Conservation (phyloP, 2,888 invertebrate genomes). For the Hirtodrosophila histrioides region DNA sequence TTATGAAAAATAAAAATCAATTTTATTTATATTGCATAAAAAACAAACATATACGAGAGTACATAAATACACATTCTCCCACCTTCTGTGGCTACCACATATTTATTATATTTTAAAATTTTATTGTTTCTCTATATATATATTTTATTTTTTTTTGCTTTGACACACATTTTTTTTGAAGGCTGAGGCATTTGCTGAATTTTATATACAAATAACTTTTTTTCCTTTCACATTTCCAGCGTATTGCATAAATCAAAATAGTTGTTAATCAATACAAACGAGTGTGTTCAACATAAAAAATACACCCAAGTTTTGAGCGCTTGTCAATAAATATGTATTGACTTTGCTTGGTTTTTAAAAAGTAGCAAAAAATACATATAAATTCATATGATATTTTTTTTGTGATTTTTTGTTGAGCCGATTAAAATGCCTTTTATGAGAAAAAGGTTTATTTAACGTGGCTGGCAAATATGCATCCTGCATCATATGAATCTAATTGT, state of each 20-base stretch:
- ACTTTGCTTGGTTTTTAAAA: conserved; percentile 19
- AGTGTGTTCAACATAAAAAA: conserved; percentile 34
- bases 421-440: conserved; percentile 11
- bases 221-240: background rate
- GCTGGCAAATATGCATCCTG: background rate
- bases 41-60: background rate
- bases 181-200: conserved; percentile 16
- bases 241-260: conserved; percentile 67
- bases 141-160: conserved; percentile 6
- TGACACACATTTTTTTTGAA: conserved; percentile 11
- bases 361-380: conserved; percentile 11
- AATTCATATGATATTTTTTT: conserved; percentile 10
- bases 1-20: conserved; percentile 64
- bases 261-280: conserved; percentile 70
- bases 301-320: conserved; percentile 18
- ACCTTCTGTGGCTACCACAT: conserved; percentile 10
- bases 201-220: conserved; percentile 26
- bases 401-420: background rate
- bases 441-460: conserved; percentile 23
- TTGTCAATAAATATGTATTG: conserved; percentile 23
- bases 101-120: conserved; percentile 32
- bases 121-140: conserved; percentile 5
- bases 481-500: background rate
- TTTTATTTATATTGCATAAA: conserved; percentile 43
- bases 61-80: background rate